Evolutionary conservation across 1,140 invertebrate genomes (phyloP), one percentile per base, ranked within the genome.

Genomic region (Adoxophyes honmai): DNA sequence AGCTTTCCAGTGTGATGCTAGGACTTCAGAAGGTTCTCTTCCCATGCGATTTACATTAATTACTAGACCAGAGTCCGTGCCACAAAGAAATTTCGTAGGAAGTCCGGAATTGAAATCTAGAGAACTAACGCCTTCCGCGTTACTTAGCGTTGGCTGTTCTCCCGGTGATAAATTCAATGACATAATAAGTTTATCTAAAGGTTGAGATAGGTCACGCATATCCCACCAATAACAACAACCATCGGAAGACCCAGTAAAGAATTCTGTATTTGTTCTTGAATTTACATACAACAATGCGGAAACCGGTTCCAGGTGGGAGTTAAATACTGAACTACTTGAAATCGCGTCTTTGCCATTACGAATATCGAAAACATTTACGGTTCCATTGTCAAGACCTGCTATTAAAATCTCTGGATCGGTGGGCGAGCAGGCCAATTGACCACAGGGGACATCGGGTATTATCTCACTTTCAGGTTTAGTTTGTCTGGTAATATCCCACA

Each of bases 201-300:
- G 94, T 72, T 92, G 89, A 10, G 91, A 91, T 33, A 97, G 76
- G 75, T 97, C 95, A 55, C 96, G 89, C 1, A 90, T 92, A 84
- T 98, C 96, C 96, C 96, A 98, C 90, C 93, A 94, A 57, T 92
- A 90, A 57, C 95, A 93, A 77, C 95, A 93, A 6, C 97, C 97
- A 83, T 98, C 97, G 28, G 93, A 93, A 0, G 96, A 96, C 0
- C 94, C 91, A 1, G 95, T 95, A 76, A 98, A 97, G 74, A 97
- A 97, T 83, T 97, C 95, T 0, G 93, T 91, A 18, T 94, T 92
- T 4, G 93, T 94, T 78, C 96, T 95, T 1, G 94, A 94, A 70
- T 94, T 92, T 2, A 94, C 93, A 93, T 94, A 97, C 11, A 93
- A 86, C 1, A 95, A 84, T n/a, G 92, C 90, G 16, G 92, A 83